Conservation (phyloP, 2,888 invertebrate species). For the Bedellia somnulentella region DNA sequence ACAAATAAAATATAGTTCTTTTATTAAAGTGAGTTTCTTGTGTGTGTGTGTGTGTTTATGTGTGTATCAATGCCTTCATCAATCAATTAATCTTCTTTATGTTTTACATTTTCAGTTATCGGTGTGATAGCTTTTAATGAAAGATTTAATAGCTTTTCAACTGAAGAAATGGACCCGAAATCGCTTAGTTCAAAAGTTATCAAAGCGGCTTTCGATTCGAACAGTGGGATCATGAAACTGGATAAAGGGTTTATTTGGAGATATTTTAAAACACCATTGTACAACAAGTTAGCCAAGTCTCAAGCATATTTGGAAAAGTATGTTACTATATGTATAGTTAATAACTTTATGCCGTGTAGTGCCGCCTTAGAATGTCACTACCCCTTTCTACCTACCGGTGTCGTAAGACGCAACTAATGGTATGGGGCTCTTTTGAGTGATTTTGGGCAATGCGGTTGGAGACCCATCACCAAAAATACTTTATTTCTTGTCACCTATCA, state of each 20-base stretch:
- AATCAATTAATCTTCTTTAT: too few relatives aligned
- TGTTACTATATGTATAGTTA: conserved; percentile 3
- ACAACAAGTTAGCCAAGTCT: conserved; percentile 66
- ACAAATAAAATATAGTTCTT: too few relatives aligned
- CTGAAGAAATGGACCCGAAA: conserved; percentile 52
- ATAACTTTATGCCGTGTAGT: background rate
- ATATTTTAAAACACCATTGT: conserved; percentile 71
- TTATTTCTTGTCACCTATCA: too few relatives aligned
- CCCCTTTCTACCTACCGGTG: too few relatives aligned
- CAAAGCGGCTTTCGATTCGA: conserved; percentile 71
- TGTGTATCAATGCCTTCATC: too few relatives aligned
- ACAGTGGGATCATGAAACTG: conserved; percentile 67
- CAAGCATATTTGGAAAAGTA: conserved; percentile 72
- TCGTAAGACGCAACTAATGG: too few relatives aligned
- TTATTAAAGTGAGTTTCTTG: too few relatives aligned
- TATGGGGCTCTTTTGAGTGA: too few relatives aligned
- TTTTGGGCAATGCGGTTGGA: too few relatives aligned
- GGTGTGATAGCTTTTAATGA: conserved; percentile 72
- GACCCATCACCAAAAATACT: too few relatives aligned
- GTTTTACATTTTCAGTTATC: conserved; percentile 67
- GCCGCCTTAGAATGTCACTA: too few relatives aligned
- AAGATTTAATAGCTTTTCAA: conserved; percentile 67
- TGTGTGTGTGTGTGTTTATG: too few relatives aligned
- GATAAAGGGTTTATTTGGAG: conserved; percentile 77
- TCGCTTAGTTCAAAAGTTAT: conserved; percentile 72